Percentiles rank a stretch among this genome's conserved stretches.
Evolutionary conservation across 2,888 invertebrate genomes (phyloP).

Genomic region (Sminthurides aquaticus): DNA sequence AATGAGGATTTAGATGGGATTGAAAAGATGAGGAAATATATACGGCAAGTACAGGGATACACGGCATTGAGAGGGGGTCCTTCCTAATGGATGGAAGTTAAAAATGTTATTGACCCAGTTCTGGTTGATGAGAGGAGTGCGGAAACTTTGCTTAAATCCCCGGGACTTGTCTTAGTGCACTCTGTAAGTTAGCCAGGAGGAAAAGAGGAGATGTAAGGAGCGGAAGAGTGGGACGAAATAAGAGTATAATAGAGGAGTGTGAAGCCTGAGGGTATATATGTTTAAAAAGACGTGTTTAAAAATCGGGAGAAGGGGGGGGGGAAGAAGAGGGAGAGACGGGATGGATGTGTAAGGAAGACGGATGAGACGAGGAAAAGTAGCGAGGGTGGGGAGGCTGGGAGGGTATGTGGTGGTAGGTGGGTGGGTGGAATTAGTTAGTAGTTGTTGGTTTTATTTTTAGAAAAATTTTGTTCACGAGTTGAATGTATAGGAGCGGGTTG

Average conservation of each 20-base stretch:
- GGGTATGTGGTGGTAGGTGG: too few relatives aligned
- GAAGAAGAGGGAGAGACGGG: too few relatives aligned
- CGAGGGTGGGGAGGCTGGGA: too few relatives aligned
- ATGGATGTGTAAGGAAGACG: too few relatives aligned
- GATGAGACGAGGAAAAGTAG: too few relatives aligned
- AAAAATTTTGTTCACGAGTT: conserved; percentile 3
- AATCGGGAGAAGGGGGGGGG: background rate
- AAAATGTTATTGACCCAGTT: background rate
- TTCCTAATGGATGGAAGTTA: too few relatives aligned
- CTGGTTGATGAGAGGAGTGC: background rate
- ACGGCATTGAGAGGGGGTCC: too few relatives aligned
- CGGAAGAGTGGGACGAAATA: background rate
- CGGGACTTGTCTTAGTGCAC: conserved; percentile 13
- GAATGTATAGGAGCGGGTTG: conserved; percentile 8
- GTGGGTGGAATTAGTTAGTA: background rate
- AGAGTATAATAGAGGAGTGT: too few relatives aligned
- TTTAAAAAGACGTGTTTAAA: background rate
- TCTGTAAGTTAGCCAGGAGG: background rate
- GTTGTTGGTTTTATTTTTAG: background rate
- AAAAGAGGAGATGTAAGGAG: background rate
- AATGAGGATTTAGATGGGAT: background rate
- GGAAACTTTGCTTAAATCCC: conserved; percentile 9
- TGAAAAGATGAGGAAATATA: background rate
- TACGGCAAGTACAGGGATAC: too few relatives aligned
- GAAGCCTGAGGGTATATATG: background rate